phyloP scores from a whole-genome alignment of 2,113 vertebrate species.

The Callaeas wilsoni region DNA sequence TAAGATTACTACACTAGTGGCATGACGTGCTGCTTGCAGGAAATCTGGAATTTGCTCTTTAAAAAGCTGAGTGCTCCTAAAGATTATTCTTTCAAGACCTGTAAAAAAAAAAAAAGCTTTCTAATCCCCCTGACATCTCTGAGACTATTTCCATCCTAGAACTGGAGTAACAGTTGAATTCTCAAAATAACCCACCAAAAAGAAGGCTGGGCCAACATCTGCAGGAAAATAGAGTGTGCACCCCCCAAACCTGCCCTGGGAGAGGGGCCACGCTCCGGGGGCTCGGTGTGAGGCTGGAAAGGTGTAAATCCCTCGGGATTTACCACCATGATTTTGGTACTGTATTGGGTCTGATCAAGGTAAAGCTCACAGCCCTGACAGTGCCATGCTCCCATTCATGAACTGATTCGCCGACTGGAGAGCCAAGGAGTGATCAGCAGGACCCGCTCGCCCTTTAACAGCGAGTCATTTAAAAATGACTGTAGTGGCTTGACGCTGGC shows the following conservation, averaged over 20 bases:
- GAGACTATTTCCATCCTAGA: background rate
- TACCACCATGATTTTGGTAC: background rate
- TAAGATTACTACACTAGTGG: background rate
- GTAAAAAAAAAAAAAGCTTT: background rate
- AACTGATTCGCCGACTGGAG: no score
- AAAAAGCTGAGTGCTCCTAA: background rate
- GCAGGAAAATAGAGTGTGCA: accelerated
- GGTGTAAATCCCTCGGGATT: background rate
- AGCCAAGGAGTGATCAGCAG: no score
- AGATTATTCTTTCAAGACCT: background rate
- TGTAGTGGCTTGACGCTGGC: no score
- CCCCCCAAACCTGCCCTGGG: accelerated
- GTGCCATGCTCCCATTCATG: background rate
- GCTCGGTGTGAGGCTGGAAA: background rate
- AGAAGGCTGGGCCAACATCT: background rate
- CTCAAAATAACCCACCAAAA: background rate
- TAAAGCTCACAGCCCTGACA: no score
- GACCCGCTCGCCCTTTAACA: no score
- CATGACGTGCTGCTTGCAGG: background rate
- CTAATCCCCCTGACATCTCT: background rate
- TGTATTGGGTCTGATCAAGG: no score
- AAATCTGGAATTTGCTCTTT: background rate
- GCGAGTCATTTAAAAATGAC: no score
- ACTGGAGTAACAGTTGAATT: background rate
- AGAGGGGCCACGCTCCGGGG: accelerated